Evolutionary conservation across 2,888 invertebrate genomes (phyloP).

Genomic region (Dermolepida albohirtum): DNA sequence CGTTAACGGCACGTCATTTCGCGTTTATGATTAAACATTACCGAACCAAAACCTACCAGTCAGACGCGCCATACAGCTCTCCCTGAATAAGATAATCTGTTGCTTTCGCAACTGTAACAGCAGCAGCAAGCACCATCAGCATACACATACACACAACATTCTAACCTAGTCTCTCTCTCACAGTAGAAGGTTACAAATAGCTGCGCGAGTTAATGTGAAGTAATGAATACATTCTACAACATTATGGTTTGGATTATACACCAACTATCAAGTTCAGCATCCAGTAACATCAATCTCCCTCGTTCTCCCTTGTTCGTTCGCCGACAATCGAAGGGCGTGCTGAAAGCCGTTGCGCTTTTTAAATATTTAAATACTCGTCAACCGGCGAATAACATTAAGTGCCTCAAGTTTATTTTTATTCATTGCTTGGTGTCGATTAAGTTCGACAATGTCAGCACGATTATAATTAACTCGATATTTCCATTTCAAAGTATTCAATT

Average conservation of each 20-base stretch:
- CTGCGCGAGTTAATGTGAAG: constrained; percentile 63
- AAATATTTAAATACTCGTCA: constrained; percentile 39
- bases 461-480: neutral
- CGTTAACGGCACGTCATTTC: constrained; percentile 25
- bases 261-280: constrained; percentile 65
- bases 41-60: constrained; percentile 33
- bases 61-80: constrained; percentile 3
- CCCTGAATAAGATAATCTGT: constrained; percentile 51
- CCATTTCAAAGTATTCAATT: no score
- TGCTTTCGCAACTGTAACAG: constrained; percentile 47
- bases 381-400: constrained; percentile 11
- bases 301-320: constrained; percentile 49
- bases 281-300: constrained; percentile 64
- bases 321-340: constrained; percentile 15
- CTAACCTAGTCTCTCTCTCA: constrained; percentile 39
- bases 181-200: constrained; percentile 60
- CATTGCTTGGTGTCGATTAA: neutral
- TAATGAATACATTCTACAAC: constrained; percentile 67
- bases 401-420: constrained; percentile 14
- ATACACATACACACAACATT: neutral
- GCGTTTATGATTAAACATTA: constrained; percentile 38
- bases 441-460: neutral
- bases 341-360: constrained; percentile 36
- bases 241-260: constrained; percentile 66
- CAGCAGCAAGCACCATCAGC: constrained; percentile 18